A percentile compares a stretch with the other conserved stretches of the same genome.
These are phyloP conservation scores for Zeus faber DNA, from an alignment of 2,113 vertebrate genomes.

Conservation along the genomic window DNA sequence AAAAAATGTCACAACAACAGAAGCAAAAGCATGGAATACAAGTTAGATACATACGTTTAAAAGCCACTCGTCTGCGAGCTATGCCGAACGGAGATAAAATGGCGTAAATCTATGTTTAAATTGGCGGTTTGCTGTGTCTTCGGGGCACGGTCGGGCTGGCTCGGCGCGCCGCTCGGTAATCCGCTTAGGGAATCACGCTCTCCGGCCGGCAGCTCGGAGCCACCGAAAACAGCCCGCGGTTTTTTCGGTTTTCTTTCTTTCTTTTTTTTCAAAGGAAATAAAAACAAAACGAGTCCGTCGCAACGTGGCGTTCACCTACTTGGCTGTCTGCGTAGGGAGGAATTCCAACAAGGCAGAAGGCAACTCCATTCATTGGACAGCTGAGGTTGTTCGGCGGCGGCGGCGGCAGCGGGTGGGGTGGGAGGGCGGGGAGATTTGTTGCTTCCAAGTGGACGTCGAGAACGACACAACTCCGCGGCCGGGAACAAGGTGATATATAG, in stretches of 20 bases:
- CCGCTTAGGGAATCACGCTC: conserved; percentile 75
- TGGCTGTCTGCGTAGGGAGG: conserved; percentile 82
- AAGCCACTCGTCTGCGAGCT: no score
- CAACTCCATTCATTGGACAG: conserved; percentile 96
- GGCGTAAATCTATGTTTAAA: no score
- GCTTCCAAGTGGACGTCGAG: conserved; percentile 12
- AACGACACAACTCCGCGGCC: background rate
- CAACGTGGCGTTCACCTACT: conserved; percentile 64
- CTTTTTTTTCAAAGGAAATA: no score
- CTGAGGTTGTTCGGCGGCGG: conserved; percentile 54
- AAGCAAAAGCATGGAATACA: no score
- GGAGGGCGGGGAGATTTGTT: conserved; percentile 45
- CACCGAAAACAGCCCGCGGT: no score
- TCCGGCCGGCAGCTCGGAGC: conserved; percentile 44
- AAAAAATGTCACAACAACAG: no score
- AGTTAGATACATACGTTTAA: no score
- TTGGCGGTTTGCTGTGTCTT: background rate
- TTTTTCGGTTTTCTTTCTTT: no score
- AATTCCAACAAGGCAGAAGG: conserved; percentile 98
- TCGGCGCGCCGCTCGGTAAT: conserved; percentile 51
- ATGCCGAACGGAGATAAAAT: no score
- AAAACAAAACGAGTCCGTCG: background rate
- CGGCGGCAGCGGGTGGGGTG: no score
- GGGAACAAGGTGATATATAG: background rate
- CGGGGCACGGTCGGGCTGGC: background rate